Evolutionary conservation across 2,888 invertebrate genomes (phyloP).

Genomic region (Lithophane semibrunnea): DNA sequence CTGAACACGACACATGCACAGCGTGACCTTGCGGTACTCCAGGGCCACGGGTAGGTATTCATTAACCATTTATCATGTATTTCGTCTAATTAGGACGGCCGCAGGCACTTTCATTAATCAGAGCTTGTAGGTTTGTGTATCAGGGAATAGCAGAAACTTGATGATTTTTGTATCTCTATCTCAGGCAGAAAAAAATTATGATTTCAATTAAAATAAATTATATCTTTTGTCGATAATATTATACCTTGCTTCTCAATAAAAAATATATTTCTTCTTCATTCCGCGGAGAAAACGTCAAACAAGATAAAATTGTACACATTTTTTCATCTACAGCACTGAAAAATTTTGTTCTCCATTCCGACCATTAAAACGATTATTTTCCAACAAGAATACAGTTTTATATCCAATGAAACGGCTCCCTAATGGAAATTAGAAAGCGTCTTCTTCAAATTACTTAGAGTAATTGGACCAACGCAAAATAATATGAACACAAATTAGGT

Average conservation of each 20-base stretch:
- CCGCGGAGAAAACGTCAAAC: not conserved
- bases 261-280: too few relatives aligned
- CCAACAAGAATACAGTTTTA: slow-evolving; percentile 48
- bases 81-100: slow-evolving; percentile 39
- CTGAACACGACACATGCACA: too few relatives aligned
- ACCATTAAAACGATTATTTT: slow-evolving; percentile 54
- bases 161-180: not conserved
- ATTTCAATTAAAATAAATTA: too few relatives aligned
- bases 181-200: too few relatives aligned
- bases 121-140: slow-evolving; percentile 8
- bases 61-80: slow-evolving; percentile 38
- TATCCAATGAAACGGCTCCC: slow-evolving; percentile 53
- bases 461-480: slow-evolving; percentile 60
- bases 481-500: slow-evolving; percentile 60
- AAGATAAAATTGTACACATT: slow-evolving; percentile 8
- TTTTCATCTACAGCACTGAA: not conserved
- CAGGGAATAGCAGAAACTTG: not conserved
- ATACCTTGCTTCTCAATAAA: too few relatives aligned
- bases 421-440: slow-evolving; percentile 65
- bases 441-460: slow-evolving; percentile 60
- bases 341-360: slow-evolving; percentile 9
- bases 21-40: slow-evolving; percentile 4
- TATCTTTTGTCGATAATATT: too few relatives aligned
- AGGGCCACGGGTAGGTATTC: slow-evolving; percentile 11
- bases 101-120: slow-evolving; percentile 44